Percentiles rank a stretch among this genome's conserved stretches.
Evolutionary conservation across 2,888 invertebrate genomes (phyloP).

Genomic region (Sinhomidia bicolor): DNA sequence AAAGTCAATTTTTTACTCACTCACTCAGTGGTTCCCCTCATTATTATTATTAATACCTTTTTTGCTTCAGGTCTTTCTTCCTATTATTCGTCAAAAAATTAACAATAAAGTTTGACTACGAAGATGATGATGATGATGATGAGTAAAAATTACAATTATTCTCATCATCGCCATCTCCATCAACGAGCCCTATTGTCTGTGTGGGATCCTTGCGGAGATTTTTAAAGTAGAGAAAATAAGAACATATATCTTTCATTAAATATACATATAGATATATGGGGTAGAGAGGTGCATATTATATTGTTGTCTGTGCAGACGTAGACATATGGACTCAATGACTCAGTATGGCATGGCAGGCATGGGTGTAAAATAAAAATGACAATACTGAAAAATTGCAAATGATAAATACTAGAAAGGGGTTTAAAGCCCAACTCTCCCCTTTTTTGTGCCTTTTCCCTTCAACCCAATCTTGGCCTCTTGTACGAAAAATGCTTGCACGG

Average conservation of each 20-base stretch:
- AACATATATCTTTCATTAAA: background rate
- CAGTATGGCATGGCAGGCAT: background rate
- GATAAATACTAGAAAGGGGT: background rate
- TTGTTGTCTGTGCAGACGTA: background rate
- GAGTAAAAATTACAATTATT: slow-evolving; percentile 71
- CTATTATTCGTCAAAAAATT: slow-evolving; percentile 62
- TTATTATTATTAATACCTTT: slow-evolving; percentile 48
- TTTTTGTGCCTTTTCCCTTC: slow-evolving; percentile 16
- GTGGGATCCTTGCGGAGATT: slow-evolving; percentile 53
- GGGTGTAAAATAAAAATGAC: slow-evolving; percentile 27
- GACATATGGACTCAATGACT: background rate
- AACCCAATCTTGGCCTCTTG: slow-evolving; percentile 22
- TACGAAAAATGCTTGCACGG: slow-evolving; percentile 18
- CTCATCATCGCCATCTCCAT: slow-evolving; percentile 58
- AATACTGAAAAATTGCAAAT: slow-evolving; percentile 47
- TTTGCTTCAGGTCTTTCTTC: slow-evolving; percentile 34
- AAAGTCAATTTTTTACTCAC: slow-evolving; percentile 36
- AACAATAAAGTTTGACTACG: slow-evolving; percentile 62
- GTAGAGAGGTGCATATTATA: background rate
- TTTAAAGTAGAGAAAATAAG: slow-evolving; percentile 53
- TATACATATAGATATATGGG: background rate
- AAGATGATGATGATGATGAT: slow-evolving; percentile 62
- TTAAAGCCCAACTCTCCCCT: slow-evolving; percentile 39
- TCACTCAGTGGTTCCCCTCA: slow-evolving; percentile 28
- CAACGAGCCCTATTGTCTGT: slow-evolving; percentile 66